Base-by-base conservation (phyloP, 2,113 vertebrate species). In the Halcyon senegalensis region DNA sequence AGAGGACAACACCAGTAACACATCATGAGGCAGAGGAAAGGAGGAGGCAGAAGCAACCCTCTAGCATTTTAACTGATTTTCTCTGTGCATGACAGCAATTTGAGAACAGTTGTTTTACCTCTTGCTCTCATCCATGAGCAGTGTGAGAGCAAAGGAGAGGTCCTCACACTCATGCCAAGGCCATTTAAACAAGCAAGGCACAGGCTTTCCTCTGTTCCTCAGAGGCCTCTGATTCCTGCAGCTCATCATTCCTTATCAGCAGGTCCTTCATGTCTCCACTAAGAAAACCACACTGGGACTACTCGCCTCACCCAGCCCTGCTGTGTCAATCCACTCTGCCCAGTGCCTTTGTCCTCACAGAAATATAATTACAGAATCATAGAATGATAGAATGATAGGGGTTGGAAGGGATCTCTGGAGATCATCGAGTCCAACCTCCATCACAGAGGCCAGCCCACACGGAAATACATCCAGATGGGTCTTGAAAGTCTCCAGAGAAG, bases 161-260 rank as follows among this genome's bases (percentile, higher is more conserved):
- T 44, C 67, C 59, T 58, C 30, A 19, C 28, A 46, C 16, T 21
- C 0, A 0, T 17, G 25, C 37, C 2, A 0, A 59, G 51, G 25
- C 25, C 25, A 19, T 63, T 69, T 51, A 69, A 84, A 63, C 50
- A 41, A 51, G 41, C 9, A 18, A 76, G 63, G 20, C 37, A 66
- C 14, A 28, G 1, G 3, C 24, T 74, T 68, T 48, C 16, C 35
- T 55, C 16, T 24, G n/a, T 25, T 75, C 33, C 43, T 10, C 43
- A 50, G 55, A 63, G 48, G 46, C 25, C 55, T 48, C 73, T 70
- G 31, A 23, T 2, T 15, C 35, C 56, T 1, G 1, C 43, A 66
- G 51, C 43, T 24, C 13, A 10, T 46, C 0, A 0, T 27, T 73
- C 51, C 23, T 39, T 60, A n/a, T 30, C 4, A 0, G 27, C 53